Conservation (phyloP, 2,113 vertebrate genomes). For the Nothoprocta pentlandii region DNA sequence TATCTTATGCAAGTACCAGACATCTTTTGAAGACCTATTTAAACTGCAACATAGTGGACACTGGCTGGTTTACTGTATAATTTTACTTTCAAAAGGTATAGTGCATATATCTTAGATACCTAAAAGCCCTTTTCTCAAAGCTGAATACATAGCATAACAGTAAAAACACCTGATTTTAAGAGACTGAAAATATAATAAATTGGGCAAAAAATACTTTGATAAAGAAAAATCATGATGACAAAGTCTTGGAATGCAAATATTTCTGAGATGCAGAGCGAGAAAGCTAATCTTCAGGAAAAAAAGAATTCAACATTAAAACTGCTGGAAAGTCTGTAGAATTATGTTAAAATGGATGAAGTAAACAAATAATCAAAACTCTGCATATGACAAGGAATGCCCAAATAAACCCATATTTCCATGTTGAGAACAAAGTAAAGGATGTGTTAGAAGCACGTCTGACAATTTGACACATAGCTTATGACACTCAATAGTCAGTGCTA, state of each 20-base stretch:
- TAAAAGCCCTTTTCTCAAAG: constrained; percentile 59
- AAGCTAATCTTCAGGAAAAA: background rate
- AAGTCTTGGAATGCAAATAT: background rate
- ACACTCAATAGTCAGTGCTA: constrained; percentile 50
- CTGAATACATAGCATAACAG: constrained; percentile 19
- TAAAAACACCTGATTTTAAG: background rate
- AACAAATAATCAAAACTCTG: constrained; percentile 10
- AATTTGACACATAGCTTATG: constrained; percentile 31
- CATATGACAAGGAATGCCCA: background rate
- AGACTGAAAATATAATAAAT: background rate
- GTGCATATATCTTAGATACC: constrained; percentile 26
- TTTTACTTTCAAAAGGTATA: constrained; percentile 46
- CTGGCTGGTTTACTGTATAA: constrained; percentile 71
- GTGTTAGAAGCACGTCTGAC: constrained; percentile 13
- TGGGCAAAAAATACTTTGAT: background rate
- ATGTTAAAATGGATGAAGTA: background rate
- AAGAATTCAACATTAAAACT: background rate
- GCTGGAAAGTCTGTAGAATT: background rate
- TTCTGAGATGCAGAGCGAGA: background rate
- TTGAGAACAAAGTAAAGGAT: background rate
- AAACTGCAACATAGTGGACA: constrained; percentile 70
- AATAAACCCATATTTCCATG: constrained; percentile 4
- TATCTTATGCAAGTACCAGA: constrained; percentile 75
- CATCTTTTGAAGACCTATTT: constrained; percentile 67
- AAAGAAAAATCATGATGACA: background rate